These are phyloP conservation scores for Glossosoma conforme DNA, from an alignment of 1,140 invertebrate species.

Conservation along the genomic window DNA sequence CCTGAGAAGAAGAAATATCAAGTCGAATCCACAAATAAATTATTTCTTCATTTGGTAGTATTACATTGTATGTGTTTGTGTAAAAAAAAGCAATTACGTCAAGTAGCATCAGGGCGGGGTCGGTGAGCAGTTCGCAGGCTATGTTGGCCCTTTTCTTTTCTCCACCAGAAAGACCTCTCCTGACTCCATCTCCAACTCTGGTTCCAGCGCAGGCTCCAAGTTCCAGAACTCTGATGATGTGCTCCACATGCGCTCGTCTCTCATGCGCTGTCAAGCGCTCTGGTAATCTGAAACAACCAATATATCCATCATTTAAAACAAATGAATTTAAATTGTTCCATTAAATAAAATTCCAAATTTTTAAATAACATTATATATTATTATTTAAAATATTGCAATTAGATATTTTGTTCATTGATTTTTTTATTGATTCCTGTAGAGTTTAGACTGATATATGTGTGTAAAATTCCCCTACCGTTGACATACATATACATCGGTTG, in stretches of 20 bases:
- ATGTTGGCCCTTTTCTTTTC: conserved; percentile 86
- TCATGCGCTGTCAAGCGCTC: conserved; percentile 68
- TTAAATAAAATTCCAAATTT: no score
- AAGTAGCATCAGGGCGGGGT: conserved; percentile 77
- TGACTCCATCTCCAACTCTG: conserved; percentile 75
- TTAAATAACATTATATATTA: no score
- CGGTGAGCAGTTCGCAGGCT: conserved; percentile 80
- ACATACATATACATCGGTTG: no score
- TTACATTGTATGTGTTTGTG: no score
- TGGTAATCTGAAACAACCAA: conserved; percentile 53
- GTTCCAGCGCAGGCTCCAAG: conserved; percentile 73
- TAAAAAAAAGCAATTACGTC: conserved; percentile 77
- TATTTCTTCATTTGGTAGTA: no score
- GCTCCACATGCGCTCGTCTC: conserved; percentile 75
- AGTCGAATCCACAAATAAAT: no score
- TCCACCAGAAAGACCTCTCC: conserved; percentile 76
- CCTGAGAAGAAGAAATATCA: no score
- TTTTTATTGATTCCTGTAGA: no score
- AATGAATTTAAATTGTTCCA: neutral
- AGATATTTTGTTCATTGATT: no score
- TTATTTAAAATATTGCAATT: no score
- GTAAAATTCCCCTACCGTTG: no score
- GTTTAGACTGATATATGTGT: no score
- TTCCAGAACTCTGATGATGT: conserved; percentile 75
- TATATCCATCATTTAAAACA: neutral